phyloP scores from a whole-genome alignment of 2,797 vertebrate genomes.

The Trachops cirrhosus region DNA sequence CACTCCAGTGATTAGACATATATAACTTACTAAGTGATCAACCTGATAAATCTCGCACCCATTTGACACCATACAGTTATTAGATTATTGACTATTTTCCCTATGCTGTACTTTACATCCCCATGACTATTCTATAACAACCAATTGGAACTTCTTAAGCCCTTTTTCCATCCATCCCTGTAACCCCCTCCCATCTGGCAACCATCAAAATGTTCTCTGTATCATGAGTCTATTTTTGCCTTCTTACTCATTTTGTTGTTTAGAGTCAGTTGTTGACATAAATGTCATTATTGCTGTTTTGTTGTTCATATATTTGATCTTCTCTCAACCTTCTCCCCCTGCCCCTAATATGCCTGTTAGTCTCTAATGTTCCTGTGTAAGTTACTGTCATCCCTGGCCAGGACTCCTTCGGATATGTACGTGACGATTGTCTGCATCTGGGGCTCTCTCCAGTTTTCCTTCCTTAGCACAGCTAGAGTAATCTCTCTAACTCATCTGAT shows the following conservation, averaged over 20 bases:
- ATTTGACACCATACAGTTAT: not conserved
- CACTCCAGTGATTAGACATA: no score
- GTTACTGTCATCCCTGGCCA: not conserved
- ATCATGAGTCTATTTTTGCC: no score
- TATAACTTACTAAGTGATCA: not conserved
- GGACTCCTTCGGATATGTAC: not conserved
- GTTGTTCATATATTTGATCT: no score
- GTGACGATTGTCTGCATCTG: not conserved
- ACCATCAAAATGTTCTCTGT: no score
- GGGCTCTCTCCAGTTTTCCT: not conserved
- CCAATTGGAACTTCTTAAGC: not conserved
- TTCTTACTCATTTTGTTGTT: no score
- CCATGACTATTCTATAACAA: not conserved
- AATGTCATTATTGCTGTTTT: no score
- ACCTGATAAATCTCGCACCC: not conserved
- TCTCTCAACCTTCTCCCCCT: no score
- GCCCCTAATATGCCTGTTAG: not conserved
- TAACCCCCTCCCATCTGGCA: no score
- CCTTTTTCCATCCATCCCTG: not conserved
- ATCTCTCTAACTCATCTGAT: not conserved
- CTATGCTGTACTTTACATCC: not conserved
- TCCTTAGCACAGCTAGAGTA: not conserved
- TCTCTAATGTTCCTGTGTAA: not conserved
- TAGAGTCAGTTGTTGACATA: no score
- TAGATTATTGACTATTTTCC: not conserved